Base-by-base conservation (phyloP, 2,888 invertebrate species). In the Ochropleura leucogaster region DNA sequence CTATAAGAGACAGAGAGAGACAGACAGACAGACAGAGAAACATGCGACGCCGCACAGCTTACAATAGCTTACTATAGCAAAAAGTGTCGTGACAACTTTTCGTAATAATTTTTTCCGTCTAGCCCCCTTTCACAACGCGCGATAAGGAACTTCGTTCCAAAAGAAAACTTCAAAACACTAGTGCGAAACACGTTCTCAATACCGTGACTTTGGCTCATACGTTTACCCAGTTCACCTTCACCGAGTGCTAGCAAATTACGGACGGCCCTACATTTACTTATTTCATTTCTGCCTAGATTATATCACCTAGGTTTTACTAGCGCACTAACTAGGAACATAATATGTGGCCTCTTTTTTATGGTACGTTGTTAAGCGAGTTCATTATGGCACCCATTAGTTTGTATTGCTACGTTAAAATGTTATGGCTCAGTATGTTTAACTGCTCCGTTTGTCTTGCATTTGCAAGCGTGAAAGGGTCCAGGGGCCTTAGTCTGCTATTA, bases 181-280 rank as follows among this genome's bases (percentile, higher is more conserved):
- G 44, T 20, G 42, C 10, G 16, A 12, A 16, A 7, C 3, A 44
- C 55, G 47, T 47, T n/a, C 16, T 9, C 6, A 44, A 57, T 30
- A 18, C 30, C n/a, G 16, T 12, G 10, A 40, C 30, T 12, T 60
- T 12, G 47, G 20, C 10, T 30, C 46, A 44, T 42, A 51, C 10
- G 72, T 76, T 65, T 68, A 80, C 47, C 85, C 44, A 42, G 87
- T 84, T 87, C 64, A 57, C 89, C 89, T 90, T 90, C 87, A 89
- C 89, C 88, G 86, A 88, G 80, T 84, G 79, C 84, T 75, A 55
- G 55, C 76, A 68, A 6, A 64, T 66, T 67, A 82, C 57, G 67
- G 65, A 40, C 44, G 18, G 66, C 55, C 49, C 63, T 74, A 87
- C 65, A 64, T 87, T 78, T 77, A 68, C 68, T 72, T 69, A 77